phyloP scores from a whole-genome alignment of 2,797 vertebrate genomes.

The Sebastes baramenuke region DNA sequence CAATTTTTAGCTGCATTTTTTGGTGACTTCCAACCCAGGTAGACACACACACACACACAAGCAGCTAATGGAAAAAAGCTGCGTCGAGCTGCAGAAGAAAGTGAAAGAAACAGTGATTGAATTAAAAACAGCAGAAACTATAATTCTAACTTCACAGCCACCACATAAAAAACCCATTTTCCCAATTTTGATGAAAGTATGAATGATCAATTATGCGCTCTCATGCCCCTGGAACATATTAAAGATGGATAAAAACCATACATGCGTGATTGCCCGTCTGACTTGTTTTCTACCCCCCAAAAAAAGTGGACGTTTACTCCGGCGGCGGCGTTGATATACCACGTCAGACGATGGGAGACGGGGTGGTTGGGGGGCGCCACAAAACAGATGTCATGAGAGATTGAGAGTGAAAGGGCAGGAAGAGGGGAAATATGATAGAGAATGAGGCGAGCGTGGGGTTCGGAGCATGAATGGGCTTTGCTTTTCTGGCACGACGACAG shows the following conservation, averaged over 20 bases:
- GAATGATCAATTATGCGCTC: constrained; percentile 57
- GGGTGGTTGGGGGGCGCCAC: constrained; percentile 43
- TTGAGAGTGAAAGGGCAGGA: constrained; percentile 67
- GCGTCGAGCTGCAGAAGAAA: constrained; percentile 13
- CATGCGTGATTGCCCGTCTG: constrained; percentile 28
- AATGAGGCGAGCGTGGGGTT: constrained; percentile 34
- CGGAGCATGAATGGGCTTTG: constrained; percentile 52
- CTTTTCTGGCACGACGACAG: constrained; percentile 68
- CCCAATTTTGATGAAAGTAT: constrained; percentile 59
- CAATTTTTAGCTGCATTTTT: not conserved
- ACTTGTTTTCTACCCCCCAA: constrained; percentile 28
- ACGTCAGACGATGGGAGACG: constrained; percentile 52
- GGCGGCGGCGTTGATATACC: constrained; percentile 24
- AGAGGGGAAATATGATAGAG: constrained; percentile 66
- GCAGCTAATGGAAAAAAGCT: constrained; percentile 27
- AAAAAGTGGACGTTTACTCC: constrained; percentile 32
- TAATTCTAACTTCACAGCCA: constrained; percentile 47
- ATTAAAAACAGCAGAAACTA: constrained; percentile 52
- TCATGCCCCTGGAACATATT: constrained; percentile 61
- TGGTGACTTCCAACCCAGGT: constrained; percentile 8
- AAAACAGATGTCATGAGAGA: constrained; percentile 71
- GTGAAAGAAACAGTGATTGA: constrained; percentile 42
- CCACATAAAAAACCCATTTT: constrained; percentile 62
- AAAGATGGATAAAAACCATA: constrained; percentile 51
- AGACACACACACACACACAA: not conserved